A percentile compares a stretch with the other conserved stretches of the same genome.
These are phyloP conservation scores for Hydriomena furcata DNA, from an alignment of 2,888 invertebrate genomes.

Conservation along the genomic window DNA sequence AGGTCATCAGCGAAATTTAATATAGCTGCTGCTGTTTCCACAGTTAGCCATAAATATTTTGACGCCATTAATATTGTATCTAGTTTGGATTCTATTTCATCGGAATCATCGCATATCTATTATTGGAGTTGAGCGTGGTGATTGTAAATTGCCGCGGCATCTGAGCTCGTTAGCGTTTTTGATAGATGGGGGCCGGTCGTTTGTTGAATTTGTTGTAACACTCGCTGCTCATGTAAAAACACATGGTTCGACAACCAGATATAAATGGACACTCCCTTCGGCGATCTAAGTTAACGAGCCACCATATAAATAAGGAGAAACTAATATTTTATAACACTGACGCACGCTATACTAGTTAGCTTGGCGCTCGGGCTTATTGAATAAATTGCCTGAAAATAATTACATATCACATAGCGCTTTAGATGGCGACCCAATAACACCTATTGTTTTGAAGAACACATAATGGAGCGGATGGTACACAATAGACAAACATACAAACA, in stretches of 20 bases:
- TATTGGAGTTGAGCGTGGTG: conserved; percentile 65
- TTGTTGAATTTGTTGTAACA: conserved; percentile 80
- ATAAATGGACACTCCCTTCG: conserved; percentile 80
- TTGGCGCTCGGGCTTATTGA: conserved; percentile 45
- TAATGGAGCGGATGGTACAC: too few species aligned
- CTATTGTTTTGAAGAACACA: too few species aligned
- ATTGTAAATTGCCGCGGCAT: conserved; percentile 77
- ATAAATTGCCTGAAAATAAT: conserved; percentile 45
- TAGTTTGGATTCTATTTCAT: conserved; percentile 52
- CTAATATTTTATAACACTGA: conserved; percentile 70
- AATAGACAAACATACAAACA: too few species aligned
- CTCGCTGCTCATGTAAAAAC: conserved; percentile 74
- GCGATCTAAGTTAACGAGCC: conserved; percentile 80
- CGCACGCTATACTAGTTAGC: conserved; percentile 52
- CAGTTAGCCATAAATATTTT: conserved; percentile 24
- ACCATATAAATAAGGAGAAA: conserved; percentile 75
- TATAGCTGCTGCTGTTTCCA: conserved; percentile 18
- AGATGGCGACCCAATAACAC: conserved; percentile 2
- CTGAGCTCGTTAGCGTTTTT: conserved; percentile 80
- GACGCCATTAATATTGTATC: conserved; percentile 26
- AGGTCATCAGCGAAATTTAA: conserved; percentile 18
- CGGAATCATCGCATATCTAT: conserved; percentile 65
- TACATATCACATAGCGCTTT: conserved; percentile 30
- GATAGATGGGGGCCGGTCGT: conserved; percentile 80
- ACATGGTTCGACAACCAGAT: conserved; percentile 76